Evolutionary conservation across 2,113 vertebrate species (phyloP), one percentile per base, ranked within the genome.

Genomic region (Telmatochromis sp.): DNA sequence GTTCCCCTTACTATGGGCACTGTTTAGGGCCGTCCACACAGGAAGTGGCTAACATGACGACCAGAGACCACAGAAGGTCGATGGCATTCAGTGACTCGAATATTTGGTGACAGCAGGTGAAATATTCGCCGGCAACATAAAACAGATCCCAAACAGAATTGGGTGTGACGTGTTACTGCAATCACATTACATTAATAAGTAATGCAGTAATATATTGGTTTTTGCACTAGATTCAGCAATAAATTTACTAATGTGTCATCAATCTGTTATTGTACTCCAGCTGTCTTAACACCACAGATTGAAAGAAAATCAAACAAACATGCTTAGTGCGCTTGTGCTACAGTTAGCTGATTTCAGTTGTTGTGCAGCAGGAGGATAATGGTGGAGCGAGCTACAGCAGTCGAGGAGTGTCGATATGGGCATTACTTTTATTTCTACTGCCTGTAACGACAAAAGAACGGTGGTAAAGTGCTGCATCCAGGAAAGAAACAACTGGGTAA

Each of bases 301-400:
- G 60, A 65, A 65, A 65, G 17, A 37, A n/a, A 35, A 35, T 65
- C 60, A 65, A 13, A 21, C 33, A 65, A 37, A 65, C 60, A 37
- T 37, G 60, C 10, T 3, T 37, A n/a, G 10, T 65, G 60, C 6
- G 0, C 60, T 37, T 37, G 33, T 65, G 10, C 33, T 65, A 37
- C 33, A 65, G 9, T 65, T 65, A 2, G 60, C 19, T 65, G 1
- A 65, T 65, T 37, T 65, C 60, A 65, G 19, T 65, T 65, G 31
- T 37, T 65, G 3, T 21, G 33, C 60, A 65, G 17, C 0, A 65
- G 19, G 33, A 65, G 19, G 60, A 21, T 65, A 37, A 65, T 65
- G 33, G 60, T 65, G 19, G 1, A 13, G 33, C 7, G 2, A 65
- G 3, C 60, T 37, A 21, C 60, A 65, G 33, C 33, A 37, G 60